Evolutionary conservation across 1,140 invertebrate species (phyloP).

Genomic region (Conopomorpha cramerella): DNA sequence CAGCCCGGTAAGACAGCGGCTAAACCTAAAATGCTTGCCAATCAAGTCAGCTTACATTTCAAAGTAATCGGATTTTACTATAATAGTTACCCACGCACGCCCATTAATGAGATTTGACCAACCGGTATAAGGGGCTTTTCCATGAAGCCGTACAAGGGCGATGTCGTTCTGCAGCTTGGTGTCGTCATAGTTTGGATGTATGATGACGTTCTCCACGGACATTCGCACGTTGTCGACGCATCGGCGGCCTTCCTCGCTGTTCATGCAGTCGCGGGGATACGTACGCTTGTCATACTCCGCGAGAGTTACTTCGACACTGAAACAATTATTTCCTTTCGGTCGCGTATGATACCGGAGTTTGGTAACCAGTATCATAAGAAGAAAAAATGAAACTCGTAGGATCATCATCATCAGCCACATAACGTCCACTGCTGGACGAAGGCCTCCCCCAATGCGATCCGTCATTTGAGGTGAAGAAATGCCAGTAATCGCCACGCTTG

Average conservation of each 20-base stretch:
- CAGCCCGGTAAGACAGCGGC: no score
- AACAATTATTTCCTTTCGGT: slow-evolving; percentile 12
- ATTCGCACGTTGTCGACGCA: slow-evolving; percentile 36
- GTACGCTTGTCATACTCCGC: slow-evolving; percentile 43
- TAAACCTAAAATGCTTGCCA: no score
- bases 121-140: slow-evolving; percentile 33
- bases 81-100: neutral
- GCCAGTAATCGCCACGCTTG: no score
- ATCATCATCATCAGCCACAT: no score
- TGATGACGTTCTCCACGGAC: slow-evolving; percentile 17
- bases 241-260: slow-evolving; percentile 11
- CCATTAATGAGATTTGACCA: slow-evolving; percentile 5
- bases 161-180: slow-evolving; percentile 31
- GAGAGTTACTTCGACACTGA: slow-evolving; percentile 33
- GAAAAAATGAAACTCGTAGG: slow-evolving; percentile 1
- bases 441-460: no score
- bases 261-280: slow-evolving; percentile 37
- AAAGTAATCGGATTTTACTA: no score
- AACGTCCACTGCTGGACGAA: no score
- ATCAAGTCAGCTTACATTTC: no score
- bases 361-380: no score
- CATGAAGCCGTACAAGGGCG: slow-evolving; percentile 25
- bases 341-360: no score
- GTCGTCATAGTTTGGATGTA: slow-evolving; percentile 29
- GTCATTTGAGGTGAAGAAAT: no score